phyloP scores from a whole-genome alignment of 2,797 vertebrate genomes.

The Dendrocincla fuliginosa region DNA sequence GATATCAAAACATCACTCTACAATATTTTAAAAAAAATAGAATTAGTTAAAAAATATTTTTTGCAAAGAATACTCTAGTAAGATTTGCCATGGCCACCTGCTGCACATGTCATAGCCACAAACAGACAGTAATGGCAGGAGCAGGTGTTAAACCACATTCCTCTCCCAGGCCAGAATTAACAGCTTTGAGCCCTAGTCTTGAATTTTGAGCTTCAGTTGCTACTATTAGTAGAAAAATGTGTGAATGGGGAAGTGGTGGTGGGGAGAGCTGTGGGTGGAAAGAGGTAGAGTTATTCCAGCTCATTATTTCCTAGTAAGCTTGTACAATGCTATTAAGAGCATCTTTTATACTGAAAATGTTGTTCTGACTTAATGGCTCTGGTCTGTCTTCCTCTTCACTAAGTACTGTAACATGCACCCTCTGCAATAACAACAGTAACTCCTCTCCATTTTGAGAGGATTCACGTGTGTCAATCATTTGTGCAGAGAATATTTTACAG shows the following conservation, averaged over 20 bases:
- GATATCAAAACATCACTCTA: neutral
- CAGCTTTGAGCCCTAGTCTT: neutral
- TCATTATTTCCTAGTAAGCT: fast-evolving
- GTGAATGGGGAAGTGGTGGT: neutral
- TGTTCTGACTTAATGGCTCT: neutral
- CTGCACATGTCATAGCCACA: neutral
- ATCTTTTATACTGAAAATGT: neutral
- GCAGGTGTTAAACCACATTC: neutral
- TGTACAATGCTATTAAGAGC: neutral
- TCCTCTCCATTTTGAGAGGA: neutral
- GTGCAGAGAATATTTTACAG: neutral
- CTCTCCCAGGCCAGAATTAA: neutral
- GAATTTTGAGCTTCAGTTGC: neutral
- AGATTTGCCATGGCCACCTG: neutral
- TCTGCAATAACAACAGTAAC: neutral
- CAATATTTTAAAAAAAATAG: neutral
- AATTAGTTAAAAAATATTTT: neutral
- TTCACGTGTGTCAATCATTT: fast-evolving
- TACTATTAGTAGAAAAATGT: neutral
- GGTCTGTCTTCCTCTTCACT: neutral
- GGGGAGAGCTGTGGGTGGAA: fast-evolving
- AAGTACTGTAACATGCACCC: fast-evolving
- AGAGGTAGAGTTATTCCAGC: neutral
- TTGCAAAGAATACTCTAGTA: neutral
- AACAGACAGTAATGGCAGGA: neutral